A percentile compares a stretch with the other conserved stretches of the same genome.
Evolutionary conservation across 2,797 vertebrate species (phyloP).

Genomic region (Oophaga sylvatica): DNA sequence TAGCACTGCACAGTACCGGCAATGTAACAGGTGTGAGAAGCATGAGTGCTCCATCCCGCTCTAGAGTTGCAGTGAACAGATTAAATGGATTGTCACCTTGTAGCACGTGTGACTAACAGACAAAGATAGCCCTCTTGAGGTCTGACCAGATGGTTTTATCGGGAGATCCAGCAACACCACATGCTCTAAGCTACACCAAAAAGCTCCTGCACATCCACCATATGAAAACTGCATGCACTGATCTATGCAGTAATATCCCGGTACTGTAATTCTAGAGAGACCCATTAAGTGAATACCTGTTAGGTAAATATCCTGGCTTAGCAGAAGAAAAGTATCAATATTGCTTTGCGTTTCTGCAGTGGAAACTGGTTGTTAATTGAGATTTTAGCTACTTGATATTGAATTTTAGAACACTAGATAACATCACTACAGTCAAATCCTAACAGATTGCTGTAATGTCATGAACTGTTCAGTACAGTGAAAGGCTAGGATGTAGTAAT

Average conservation of each 20-base stretch:
- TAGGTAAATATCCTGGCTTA: not conserved
- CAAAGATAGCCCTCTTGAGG: slow-evolving; percentile 31
- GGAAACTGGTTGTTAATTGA: too few relatives aligned
- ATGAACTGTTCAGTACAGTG: not conserved
- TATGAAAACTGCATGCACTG: not conserved
- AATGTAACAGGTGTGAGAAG: slow-evolving; percentile 42
- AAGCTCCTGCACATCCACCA: not conserved
- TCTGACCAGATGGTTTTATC: slow-evolving; percentile 36
- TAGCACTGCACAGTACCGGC: slow-evolving; percentile 20
- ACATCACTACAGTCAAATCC: too few relatives aligned
- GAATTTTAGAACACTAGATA: too few relatives aligned
- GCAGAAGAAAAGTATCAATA: not conserved
- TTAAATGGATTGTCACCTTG: slow-evolving; percentile 59
- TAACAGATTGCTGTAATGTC: not conserved
- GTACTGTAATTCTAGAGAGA: too few relatives aligned
- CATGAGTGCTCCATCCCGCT: slow-evolving; percentile 34
- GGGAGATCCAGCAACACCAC: slow-evolving; percentile 1
- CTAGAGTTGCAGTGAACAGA: slow-evolving; percentile 49
- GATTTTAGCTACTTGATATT: too few relatives aligned
- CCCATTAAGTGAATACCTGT: too few relatives aligned
- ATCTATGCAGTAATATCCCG: not conserved
- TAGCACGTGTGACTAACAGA: slow-evolving; percentile 40
- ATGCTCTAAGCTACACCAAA: not conserved
- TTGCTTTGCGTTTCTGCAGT: too few relatives aligned
- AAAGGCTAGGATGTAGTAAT: not conserved